Conservation (phyloP, 2,888 invertebrate genomes). For the Leptopilina syphax region DNA sequence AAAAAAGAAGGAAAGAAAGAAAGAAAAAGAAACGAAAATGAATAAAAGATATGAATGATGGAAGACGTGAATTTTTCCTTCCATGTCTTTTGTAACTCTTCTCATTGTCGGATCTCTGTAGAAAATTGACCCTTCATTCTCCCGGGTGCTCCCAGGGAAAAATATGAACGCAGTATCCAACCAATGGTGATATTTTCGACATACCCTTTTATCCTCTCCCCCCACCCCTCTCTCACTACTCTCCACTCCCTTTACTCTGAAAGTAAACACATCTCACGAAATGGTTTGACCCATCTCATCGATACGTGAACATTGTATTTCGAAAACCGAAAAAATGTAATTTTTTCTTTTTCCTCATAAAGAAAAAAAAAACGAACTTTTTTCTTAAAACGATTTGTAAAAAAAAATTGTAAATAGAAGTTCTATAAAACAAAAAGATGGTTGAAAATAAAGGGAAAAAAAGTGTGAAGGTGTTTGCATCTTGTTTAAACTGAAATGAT, state of each 20-base stretch:
- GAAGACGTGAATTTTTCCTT: constrained; percentile 4
- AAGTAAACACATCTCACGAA: constrained; percentile 28
- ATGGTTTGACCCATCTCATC: background rate
- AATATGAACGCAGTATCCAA: constrained; percentile 52
- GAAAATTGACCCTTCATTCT: constrained; percentile 43
- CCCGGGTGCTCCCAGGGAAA: constrained; percentile 46
- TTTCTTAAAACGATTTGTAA: too few relatives aligned
- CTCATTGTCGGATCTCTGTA: background rate
- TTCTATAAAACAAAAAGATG: too few relatives aligned
- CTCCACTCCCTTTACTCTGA: too few relatives aligned
- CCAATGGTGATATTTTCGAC: constrained; percentile 40
- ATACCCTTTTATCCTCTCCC: constrained; percentile 40
- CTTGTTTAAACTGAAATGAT: too few relatives aligned
- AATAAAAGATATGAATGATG: constrained; percentile 30
- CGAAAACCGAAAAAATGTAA: background rate
- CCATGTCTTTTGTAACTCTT: constrained; percentile 10
- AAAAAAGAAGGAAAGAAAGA: background rate
- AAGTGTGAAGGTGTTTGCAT: too few relatives aligned
- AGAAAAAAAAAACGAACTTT: too few relatives aligned
- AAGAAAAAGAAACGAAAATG: background rate
- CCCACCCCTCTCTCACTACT: background rate
- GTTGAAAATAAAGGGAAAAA: too few relatives aligned
- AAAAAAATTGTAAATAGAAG: too few relatives aligned
- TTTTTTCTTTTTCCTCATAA: too few relatives aligned
- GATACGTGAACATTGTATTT: constrained; percentile 4